Evolutionary conservation across 2,797 vertebrate species (phyloP).

Genomic region (Takifugu rubripes): DNA sequence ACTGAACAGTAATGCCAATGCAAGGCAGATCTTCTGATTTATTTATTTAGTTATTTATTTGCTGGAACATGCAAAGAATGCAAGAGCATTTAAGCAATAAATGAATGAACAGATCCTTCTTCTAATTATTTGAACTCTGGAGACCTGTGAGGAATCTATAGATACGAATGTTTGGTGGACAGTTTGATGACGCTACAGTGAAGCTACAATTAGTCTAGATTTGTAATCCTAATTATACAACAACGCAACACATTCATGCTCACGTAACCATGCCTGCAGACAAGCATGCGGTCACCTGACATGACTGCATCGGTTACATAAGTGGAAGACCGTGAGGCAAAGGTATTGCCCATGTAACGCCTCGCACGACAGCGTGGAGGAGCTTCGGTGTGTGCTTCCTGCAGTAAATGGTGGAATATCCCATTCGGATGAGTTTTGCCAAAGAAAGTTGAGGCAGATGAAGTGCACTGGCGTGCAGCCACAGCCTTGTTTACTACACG

Average conservation of each 20-base stretch:
- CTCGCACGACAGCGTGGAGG: constrained; percentile 30
- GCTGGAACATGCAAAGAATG: background rate
- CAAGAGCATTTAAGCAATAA: too few species aligned
- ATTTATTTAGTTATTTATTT: background rate
- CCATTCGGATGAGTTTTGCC: constrained; percentile 59
- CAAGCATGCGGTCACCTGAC: constrained; percentile 15
- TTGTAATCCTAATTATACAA: background rate
- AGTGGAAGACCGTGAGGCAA: constrained; percentile 26
- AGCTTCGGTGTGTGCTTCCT: too few species aligned
- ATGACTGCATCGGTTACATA: constrained; percentile 34
- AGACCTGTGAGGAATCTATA: too few species aligned
- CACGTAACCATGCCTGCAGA: constrained; percentile 3
- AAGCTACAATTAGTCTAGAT: background rate
- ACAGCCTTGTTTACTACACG: constrained; percentile 18
- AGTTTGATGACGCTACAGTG: too few species aligned
- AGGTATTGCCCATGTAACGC: constrained; percentile 23
- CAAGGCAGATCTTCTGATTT: too few species aligned
- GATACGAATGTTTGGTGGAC: too few species aligned
- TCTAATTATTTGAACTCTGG: too few species aligned
- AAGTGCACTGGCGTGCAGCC: constrained; percentile 45
- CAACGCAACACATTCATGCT: constrained; percentile 1
- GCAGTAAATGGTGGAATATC: constrained; percentile 44
- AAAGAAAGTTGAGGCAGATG: constrained; percentile 41
- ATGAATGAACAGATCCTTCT: too few species aligned
- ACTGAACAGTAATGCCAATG: background rate